Conservation (phyloP, 2,113 vertebrate species). For the Isichthys henryi region DNA sequence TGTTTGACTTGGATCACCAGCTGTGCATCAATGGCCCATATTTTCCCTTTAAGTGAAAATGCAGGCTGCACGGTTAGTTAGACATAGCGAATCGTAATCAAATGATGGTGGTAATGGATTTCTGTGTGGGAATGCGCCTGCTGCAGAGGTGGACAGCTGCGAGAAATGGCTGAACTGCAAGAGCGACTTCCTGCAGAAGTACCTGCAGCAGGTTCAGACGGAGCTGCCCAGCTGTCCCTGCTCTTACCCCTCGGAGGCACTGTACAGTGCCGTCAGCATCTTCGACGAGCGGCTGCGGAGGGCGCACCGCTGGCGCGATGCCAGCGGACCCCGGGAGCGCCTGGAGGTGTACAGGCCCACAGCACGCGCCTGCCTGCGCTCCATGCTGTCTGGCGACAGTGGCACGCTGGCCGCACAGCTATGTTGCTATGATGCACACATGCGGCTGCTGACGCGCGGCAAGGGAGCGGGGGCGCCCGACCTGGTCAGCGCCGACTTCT, state of each 20-base stretch:
- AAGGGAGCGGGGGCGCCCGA: conserved; percentile 78
- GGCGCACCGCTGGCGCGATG: conserved; percentile 76
- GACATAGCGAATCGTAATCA: not conserved
- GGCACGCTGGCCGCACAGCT: conserved; percentile 79
- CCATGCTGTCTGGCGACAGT: conserved; percentile 68
- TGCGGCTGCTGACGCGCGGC: conserved; percentile 77
- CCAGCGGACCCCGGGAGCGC: conserved; percentile 74
- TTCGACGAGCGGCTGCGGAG: conserved; percentile 61
- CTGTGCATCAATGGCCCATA: not conserved
- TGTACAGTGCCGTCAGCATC: conserved; percentile 66
- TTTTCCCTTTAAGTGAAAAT: not conserved
- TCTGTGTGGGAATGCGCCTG: not conserved
- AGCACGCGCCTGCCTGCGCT: conserved; percentile 76
- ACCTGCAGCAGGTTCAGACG: conserved; percentile 70
- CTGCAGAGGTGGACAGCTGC: conserved; percentile 80
- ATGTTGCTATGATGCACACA: conserved; percentile 76
- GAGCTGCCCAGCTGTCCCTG: conserved; percentile 89
- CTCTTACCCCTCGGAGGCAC: conserved; percentile 66
- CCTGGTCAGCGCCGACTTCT: conserved; percentile 84
- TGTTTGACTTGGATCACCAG: not conserved
- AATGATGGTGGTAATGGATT: not conserved
- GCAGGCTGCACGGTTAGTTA: not conserved
- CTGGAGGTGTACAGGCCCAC: conserved; percentile 87
- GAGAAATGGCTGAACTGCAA: conserved; percentile 93
- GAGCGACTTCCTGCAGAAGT: conserved; percentile 78